Evolutionary conservation across 1,140 invertebrate genomes (phyloP).

Genomic region (Drosophila rufa): DNA sequence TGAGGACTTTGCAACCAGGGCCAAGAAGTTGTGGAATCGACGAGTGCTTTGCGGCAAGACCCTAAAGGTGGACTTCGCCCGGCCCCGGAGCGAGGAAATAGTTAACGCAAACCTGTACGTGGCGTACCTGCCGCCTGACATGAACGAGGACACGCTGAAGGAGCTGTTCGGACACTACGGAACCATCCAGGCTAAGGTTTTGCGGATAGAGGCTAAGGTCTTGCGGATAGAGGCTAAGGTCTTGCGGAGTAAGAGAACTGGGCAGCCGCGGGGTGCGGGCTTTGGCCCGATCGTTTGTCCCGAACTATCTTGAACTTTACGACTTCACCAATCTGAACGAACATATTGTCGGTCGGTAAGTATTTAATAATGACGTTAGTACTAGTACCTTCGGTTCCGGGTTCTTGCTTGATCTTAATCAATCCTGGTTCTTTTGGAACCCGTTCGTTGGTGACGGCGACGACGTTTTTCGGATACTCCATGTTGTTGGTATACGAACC

Average conservation of each 20-base stretch:
- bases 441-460: background rate
- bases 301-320: slow-evolving; percentile 15
- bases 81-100: background rate
- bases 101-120: slow-evolving; percentile 27
- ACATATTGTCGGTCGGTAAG: slow-evolving; percentile 24
- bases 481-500: background rate
- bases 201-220: slow-evolving; percentile 9
- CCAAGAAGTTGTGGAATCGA: background rate
- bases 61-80: slow-evolving; percentile 34
- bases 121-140: background rate
- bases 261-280: background rate
- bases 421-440: background rate
- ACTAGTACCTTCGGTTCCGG: background rate
- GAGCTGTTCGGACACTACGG: slow-evolving; percentile 24
- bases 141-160: slow-evolving; percentile 2
- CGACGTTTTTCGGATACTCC: background rate
- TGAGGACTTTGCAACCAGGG: background rate
- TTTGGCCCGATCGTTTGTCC: background rate
- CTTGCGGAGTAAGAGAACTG: no score
- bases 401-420: background rate
- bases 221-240: background rate
- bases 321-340: slow-evolving; percentile 2
- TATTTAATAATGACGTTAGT: slow-evolving; percentile 47
- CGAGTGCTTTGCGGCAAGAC: slow-evolving; percentile 25
- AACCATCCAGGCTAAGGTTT: slow-evolving; percentile 15